A percentile compares a stretch with the other conserved stretches of the same genome.
Conservation (phyloP, 2,797 vertebrate species). For the Morus bassanus region DNA sequence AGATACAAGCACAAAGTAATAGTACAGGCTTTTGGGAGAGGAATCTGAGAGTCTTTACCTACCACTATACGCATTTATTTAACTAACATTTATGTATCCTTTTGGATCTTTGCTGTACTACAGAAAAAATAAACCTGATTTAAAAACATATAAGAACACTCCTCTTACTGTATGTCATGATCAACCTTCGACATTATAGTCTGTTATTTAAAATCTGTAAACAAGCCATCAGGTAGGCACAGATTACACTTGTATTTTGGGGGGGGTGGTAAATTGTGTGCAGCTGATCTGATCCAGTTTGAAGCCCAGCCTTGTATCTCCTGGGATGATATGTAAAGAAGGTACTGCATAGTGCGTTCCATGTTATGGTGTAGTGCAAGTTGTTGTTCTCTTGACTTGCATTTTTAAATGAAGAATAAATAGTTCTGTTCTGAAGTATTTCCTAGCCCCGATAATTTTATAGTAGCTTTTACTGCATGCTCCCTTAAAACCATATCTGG, state of each 20-base stretch:
- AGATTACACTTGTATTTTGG: background rate
- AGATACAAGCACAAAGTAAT: background rate
- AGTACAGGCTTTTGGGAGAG: background rate
- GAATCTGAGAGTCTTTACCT: background rate
- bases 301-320: background rate
- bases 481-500: background rate
- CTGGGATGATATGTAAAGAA: background rate
- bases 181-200: background rate
- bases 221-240: background rate
- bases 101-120: background rate
- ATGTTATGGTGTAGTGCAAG: background rate
- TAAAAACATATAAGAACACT: background rate
- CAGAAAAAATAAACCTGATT: background rate
- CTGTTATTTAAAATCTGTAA: background rate
- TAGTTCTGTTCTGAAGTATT: background rate
- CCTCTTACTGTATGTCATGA: background rate
- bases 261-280: background rate
- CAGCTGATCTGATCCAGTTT: background rate
- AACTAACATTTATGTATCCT: background rate
- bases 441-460: background rate
- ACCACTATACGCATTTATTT: background rate
- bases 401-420: background rate
- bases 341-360: background rate
- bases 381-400: background rate
- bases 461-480: background rate